Evolutionary conservation across 2,113 vertebrate genomes (phyloP).

Genomic region (Paratilapia polleni): DNA sequence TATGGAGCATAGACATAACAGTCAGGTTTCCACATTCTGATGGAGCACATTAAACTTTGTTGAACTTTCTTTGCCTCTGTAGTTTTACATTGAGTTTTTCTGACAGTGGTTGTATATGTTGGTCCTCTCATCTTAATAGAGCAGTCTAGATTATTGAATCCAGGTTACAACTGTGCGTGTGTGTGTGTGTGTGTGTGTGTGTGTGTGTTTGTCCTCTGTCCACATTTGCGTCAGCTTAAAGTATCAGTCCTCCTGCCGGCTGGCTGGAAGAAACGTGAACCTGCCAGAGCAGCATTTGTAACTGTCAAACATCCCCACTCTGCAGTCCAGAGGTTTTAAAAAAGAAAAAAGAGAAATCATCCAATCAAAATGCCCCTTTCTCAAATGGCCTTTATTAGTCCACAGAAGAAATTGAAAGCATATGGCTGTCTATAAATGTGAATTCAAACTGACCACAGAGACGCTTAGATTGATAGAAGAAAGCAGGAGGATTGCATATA

Average conservation of each 20-base stretch:
- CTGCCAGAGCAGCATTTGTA: slow-evolving; percentile 73
- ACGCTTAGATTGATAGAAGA: slow-evolving; percentile 69
- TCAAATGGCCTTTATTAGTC: slow-evolving; percentile 75
- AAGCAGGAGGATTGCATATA: slow-evolving; percentile 60
- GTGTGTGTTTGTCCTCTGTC: slow-evolving; percentile 32
- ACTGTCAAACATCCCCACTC: slow-evolving; percentile 71
- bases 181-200: slow-evolving; percentile 29
- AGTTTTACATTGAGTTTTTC: slow-evolving; percentile 38
- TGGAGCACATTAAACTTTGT: slow-evolving; percentile 39
- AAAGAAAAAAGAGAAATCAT: slow-evolving; percentile 31
- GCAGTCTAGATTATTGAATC: slow-evolving; percentile 58
- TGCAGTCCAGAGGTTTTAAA: slow-evolving; percentile 50
- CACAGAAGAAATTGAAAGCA: slow-evolving; percentile 76
- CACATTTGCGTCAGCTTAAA: slow-evolving; percentile 69
- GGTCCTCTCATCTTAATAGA: slow-evolving; percentile 52
- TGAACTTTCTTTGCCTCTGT: slow-evolving; percentile 36
- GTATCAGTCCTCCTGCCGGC: slow-evolving; percentile 44
- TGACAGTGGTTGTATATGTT: slow-evolving; percentile 47
- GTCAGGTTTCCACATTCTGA: slow-evolving; percentile 29
- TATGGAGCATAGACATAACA: slow-evolving; percentile 27
- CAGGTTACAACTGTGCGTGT: slow-evolving; percentile 40
- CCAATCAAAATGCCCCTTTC: slow-evolving; percentile 67
- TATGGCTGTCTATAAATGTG: slow-evolving; percentile 67
- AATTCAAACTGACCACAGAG: slow-evolving; percentile 71
- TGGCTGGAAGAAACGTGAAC: slow-evolving; percentile 62